Base-by-base conservation (phyloP, 92 coral and sea anemone species). In the Porites divaricata region DNA sequence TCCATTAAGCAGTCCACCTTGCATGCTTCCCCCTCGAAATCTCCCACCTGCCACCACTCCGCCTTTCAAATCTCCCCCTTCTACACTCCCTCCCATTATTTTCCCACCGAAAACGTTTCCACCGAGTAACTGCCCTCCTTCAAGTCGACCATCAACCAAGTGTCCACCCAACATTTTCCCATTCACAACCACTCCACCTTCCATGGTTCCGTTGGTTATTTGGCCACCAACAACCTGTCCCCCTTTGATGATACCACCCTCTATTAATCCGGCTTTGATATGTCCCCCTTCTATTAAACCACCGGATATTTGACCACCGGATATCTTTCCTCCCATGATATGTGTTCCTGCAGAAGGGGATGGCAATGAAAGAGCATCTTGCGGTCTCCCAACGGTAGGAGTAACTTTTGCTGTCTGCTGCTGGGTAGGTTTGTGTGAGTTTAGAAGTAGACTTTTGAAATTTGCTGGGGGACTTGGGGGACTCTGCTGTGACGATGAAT, bases 251-350 rank as follows among this genome's bases (percentile, higher is more conserved):
- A 91, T 24, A 4, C 99, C 99, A n/a, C 99, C 99, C 56, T 90
- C 91, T 41, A 96, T 89, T 51, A 72, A 85, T 25, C 99, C 99
- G 1, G 95, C 96, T 75, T 81, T 87, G 25, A 96, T 96, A 49
- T 91, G 77, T 13, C 99, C 99, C 13, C 99, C 99, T 84, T 91
- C 83, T 74, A 96, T 95, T 48, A 82, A 65, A 19, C 99, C 99
- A 9, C 99, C 99, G 15, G 98, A 87, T 23, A 96, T 96, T 73
- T 92, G 91, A 2, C 99, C 99, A 15, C 99, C 99, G 11, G 92
- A 89, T 53, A 96, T 95, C 80, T 93, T 93, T 17, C 99, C 99
- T 17, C 99, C 99, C 64, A 81, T 84, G 15, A 95, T 90, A 83
- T 85, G 77, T 24, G 94, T 90, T 83, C 96, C 98, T 56, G 83